These are phyloP conservation scores for Andrena hattorfiana DNA, from an alignment of 2,888 invertebrate species.

Conservation along the genomic window DNA sequence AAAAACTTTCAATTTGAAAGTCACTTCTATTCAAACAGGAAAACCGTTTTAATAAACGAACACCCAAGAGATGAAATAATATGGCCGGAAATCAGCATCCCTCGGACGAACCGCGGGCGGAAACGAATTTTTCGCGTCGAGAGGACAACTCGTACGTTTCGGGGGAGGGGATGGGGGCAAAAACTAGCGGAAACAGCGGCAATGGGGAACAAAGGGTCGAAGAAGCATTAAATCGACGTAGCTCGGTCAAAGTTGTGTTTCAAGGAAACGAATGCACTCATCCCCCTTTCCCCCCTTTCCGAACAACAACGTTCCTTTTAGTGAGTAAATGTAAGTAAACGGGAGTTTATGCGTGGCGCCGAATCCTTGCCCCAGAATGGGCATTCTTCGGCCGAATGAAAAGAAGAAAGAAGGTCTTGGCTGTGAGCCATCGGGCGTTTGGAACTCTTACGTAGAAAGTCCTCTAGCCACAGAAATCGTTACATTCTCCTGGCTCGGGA, in stretches of 20 bases:
- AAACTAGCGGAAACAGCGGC: constrained; percentile 15
- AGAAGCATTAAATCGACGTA: constrained; percentile 50
- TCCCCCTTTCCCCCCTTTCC: background rate
- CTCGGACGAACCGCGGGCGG: background rate
- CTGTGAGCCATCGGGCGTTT: constrained; percentile 31
- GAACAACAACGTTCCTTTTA: constrained; percentile 45
- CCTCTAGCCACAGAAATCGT: constrained; percentile 31
- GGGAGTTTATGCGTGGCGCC: constrained; percentile 63
- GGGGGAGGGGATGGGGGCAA: background rate
- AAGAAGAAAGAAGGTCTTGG: constrained; percentile 40
- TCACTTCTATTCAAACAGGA: no score
- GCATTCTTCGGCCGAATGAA: constrained; percentile 14
- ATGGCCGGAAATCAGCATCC: no score
- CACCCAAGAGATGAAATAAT: no score
- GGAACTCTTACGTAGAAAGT: constrained; percentile 25
- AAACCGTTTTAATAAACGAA: no score
- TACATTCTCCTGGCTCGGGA: background rate
- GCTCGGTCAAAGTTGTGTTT: constrained; percentile 46
- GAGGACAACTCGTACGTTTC: constrained; percentile 1
- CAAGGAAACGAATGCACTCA: constrained; percentile 42
- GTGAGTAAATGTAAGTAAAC: constrained; percentile 52
- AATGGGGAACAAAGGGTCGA: constrained; percentile 41
- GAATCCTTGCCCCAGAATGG: constrained; percentile 39
- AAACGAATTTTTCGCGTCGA: background rate
- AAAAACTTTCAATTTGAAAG: no score